A percentile compares a stretch with the other conserved stretches of the same genome.
Evolutionary conservation across 2,113 vertebrate species (phyloP).

Genomic region (Eulemur rufifrons): DNA sequence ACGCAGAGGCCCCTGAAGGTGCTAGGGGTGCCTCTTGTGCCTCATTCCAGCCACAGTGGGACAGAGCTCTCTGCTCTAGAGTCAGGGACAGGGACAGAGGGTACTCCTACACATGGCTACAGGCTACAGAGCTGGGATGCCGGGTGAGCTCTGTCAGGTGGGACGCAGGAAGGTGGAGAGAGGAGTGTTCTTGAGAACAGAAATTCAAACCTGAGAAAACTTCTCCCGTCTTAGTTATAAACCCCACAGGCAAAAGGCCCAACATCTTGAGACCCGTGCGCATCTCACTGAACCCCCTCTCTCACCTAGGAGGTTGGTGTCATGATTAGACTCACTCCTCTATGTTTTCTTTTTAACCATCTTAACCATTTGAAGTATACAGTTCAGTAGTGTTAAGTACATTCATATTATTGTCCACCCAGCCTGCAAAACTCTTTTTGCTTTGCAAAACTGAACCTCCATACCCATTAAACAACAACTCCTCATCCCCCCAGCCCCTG

Average conservation of each 20-base stretch:
- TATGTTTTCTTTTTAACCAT: neutral
- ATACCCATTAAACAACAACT: neutral
- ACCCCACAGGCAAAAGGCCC: neutral
- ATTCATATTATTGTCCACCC: neutral
- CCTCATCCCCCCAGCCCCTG: rapidly evolving
- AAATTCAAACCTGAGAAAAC: neutral
- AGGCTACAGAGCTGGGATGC: neutral
- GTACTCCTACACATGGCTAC: neutral
- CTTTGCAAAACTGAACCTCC: neutral
- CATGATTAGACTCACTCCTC: too few relatives aligned
- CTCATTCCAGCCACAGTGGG: rapidly evolving
- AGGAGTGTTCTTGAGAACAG: neutral
- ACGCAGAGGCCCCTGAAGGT: neutral
- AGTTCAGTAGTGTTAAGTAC: neutral
- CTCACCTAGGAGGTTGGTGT: rapidly evolving
- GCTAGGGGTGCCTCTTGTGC: neutral
- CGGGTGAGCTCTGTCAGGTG: neutral
- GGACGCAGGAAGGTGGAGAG: neutral
- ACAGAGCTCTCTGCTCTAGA: neutral
- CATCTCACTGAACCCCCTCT: rapidly evolving
- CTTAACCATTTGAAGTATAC: neutral
- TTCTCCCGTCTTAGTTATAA: neutral
- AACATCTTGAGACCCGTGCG: rapidly evolving
- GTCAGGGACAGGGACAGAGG: neutral
- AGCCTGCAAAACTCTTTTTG: neutral